A percentile compares a stretch with the other conserved stretches of the same genome.
phyloP scores from a whole-genome alignment of 2,113 vertebrate genomes.

The Cyprinodon tularosa region DNA sequence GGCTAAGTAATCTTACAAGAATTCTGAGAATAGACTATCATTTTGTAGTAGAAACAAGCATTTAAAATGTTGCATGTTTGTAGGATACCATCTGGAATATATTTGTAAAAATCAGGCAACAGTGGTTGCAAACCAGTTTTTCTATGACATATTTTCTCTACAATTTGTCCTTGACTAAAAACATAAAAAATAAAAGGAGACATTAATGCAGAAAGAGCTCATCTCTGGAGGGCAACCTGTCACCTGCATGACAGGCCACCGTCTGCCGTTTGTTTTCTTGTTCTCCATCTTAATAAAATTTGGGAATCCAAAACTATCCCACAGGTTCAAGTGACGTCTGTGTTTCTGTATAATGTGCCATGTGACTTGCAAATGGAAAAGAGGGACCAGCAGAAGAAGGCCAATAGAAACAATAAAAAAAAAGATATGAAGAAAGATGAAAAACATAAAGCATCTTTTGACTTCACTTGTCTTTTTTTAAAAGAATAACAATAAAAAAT shows the following conservation, averaged over 20 bases:
- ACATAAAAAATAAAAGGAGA: not conserved
- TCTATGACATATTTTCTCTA: slow-evolving; percentile 21
- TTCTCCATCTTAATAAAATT: slow-evolving; percentile 38
- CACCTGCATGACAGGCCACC: slow-evolving; percentile 3
- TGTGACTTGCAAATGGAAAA: slow-evolving; percentile 8
- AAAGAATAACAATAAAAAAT: too few relatives aligned
- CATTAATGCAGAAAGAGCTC: slow-evolving; percentile 28
- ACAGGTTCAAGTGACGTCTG: slow-evolving; percentile 12
- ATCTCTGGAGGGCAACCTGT: slow-evolving; percentile 21
- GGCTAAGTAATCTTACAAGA: not conserved
- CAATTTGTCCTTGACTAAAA: slow-evolving; percentile 27
- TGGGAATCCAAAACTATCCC: slow-evolving; percentile 30
- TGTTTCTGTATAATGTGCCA: slow-evolving; percentile 9
- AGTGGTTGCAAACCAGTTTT: not conserved
- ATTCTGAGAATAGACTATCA: too few relatives aligned
- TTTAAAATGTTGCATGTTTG: too few relatives aligned
- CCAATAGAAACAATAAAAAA: slow-evolving; percentile 3
- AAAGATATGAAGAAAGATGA: slow-evolving; percentile 13
- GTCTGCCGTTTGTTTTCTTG: slow-evolving; percentile 49
- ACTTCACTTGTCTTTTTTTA: too few relatives aligned
- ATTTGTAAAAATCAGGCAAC: too few relatives aligned
- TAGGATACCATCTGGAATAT: too few relatives aligned
- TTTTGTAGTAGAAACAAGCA: too few relatives aligned
- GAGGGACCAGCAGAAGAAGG: not conserved
- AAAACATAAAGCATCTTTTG: too few relatives aligned